Conservation (phyloP, 2,888 invertebrate species). For the Antheraea yamamai region DNA sequence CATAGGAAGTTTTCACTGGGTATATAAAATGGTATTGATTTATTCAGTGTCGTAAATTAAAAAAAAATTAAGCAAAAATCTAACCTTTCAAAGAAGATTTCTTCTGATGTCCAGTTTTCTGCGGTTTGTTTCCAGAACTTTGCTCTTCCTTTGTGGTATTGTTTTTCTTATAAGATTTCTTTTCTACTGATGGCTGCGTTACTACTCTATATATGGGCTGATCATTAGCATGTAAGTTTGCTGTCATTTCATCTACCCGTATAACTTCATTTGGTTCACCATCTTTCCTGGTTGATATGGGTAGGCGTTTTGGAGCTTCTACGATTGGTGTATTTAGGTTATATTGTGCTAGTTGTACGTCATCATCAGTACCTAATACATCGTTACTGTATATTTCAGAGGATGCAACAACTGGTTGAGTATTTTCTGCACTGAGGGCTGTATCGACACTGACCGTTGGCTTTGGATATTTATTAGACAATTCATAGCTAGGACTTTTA, state of each 20-base stretch:
- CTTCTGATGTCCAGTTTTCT: conserved; percentile 71
- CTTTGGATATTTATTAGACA: conserved; percentile 41
- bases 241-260: conserved; percentile 70
- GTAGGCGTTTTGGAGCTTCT: conserved; percentile 60
- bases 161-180: conserved; percentile 68
- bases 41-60: not conserved
- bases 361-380: conserved; percentile 66
- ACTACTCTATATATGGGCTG: conserved; percentile 77
- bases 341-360: conserved; percentile 71
- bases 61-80: not conserved
- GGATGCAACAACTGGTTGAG: conserved; percentile 64
- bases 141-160: conserved; percentile 57
- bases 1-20: not conserved
- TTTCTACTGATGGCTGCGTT: conserved; percentile 70
- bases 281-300: conserved; percentile 66
- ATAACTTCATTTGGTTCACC: conserved; percentile 69
- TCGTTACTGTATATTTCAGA: conserved; percentile 65
- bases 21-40: not conserved
- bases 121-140: conserved; percentile 50
- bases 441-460: conserved; percentile 32
- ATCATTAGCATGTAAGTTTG: conserved; percentile 73
- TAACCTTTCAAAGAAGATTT: conserved; percentile 75
- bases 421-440: conserved; percentile 45
- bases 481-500: conserved; percentile 42
- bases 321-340: conserved; percentile 67